phyloP scores from a whole-genome alignment of 1,140 invertebrate genomes.

The Dryas iulia region DNA sequence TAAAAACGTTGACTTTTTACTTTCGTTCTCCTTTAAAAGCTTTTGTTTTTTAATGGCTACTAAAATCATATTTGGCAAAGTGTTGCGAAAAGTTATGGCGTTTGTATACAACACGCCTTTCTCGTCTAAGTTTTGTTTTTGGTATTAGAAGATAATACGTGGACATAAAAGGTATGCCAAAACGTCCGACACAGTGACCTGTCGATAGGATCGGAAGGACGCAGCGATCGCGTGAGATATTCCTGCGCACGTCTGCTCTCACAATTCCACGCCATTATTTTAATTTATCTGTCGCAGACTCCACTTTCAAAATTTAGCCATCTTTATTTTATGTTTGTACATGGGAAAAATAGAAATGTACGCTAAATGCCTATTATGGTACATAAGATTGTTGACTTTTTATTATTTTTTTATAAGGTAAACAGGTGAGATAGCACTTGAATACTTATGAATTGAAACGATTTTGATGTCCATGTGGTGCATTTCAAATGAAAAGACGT shows the following conservation, averaged over 20 bases:
- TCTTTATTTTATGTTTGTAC: constrained; percentile 6
- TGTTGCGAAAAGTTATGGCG: constrained; percentile 11
- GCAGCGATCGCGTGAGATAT: constrained; percentile 63
- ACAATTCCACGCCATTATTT: constrained; percentile 53
- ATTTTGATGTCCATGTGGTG: not conserved
- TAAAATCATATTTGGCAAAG: constrained; percentile 13
- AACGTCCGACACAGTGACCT: constrained; percentile 64
- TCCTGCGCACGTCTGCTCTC: constrained; percentile 57
- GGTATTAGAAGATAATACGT: constrained; percentile 19
- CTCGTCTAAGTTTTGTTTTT: constrained; percentile 14
- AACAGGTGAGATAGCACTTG: not conserved
- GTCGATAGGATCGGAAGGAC: constrained; percentile 55
- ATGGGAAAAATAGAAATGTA: constrained; percentile 8
- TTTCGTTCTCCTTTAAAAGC: not conserved
- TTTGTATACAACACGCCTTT: constrained; percentile 25
- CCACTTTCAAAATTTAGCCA: constrained; percentile 3
- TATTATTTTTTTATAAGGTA: not conserved
- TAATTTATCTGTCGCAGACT: constrained; percentile 53
- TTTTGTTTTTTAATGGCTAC: not conserved
- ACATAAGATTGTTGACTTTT: not conserved
- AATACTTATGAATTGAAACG: not conserved
- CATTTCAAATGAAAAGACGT: not conserved
- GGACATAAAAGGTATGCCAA: constrained; percentile 41
- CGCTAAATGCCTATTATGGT: not conserved
- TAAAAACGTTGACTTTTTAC: not conserved